These are phyloP conservation scores for Emmelina monodactyla DNA, from an alignment of 2,888 invertebrate genomes.

Conservation along the genomic window DNA sequence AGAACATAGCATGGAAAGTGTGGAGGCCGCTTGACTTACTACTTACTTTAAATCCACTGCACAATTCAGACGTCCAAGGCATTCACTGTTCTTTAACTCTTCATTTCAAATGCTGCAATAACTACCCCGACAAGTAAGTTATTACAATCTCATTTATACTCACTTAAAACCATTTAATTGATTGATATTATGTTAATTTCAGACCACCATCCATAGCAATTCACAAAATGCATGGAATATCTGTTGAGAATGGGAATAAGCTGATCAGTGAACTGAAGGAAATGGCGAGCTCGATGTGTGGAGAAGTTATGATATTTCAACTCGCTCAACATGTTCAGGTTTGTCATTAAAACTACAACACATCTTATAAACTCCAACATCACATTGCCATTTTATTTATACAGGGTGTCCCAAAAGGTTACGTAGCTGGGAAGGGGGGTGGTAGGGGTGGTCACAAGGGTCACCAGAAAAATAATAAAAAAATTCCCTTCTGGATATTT, in stretches of 20 bases:
- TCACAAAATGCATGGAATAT: conserved; percentile 80
- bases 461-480: too few relatives aligned
- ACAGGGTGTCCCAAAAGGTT: too few relatives aligned
- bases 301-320: conserved; percentile 89
- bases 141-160: not conserved
- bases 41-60: conserved; percentile 77
- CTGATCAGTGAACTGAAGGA: conserved; percentile 68
- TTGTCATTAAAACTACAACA: too few relatives aligned
- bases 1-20: conserved; percentile 64
- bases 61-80: conserved; percentile 75
- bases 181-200: conserved; percentile 19
- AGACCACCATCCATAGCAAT: conserved; percentile 76
- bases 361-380: too few relatives aligned
- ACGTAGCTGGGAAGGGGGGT: too few relatives aligned
- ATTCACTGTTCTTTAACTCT: conserved; percentile 78
- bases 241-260: conserved; percentile 70
- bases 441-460: too few relatives aligned
- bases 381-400: too few relatives aligned
- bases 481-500: too few relatives aligned
- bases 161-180: not conserved
- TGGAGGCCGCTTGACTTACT: conserved; percentile 80
- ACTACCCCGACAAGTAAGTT: conserved; percentile 84
- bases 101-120: conserved; percentile 74
- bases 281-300: conserved; percentile 66
- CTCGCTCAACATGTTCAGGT: conserved; percentile 79